These are phyloP conservation scores for Benitochromis conjunctus DNA, from an alignment of 2,113 vertebrate species.

Conservation along the genomic window DNA sequence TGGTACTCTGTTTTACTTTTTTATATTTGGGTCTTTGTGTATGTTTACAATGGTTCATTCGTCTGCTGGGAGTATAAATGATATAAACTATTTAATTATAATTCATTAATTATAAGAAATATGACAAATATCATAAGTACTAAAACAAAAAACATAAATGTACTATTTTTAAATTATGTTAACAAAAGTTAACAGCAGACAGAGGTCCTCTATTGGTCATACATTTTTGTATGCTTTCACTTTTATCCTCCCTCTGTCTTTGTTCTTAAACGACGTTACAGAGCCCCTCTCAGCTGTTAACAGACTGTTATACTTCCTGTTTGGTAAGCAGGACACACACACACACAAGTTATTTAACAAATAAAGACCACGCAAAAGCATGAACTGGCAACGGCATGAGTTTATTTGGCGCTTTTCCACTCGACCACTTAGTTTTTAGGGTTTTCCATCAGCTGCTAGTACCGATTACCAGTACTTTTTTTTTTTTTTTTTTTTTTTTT, in stretches of 20 bases:
- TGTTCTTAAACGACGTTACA: neutral
- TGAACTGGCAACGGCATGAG: neutral
- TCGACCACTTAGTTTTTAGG: neutral
- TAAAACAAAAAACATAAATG: fast-evolving
- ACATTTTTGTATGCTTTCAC: neutral
- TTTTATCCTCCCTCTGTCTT: neutral
- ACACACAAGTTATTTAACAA: neutral
- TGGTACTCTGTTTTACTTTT: too few relatives aligned
- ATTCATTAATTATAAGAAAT: too few relatives aligned
- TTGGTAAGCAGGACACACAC: neutral
- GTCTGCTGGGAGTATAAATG: neutral
- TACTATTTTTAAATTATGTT: neutral
- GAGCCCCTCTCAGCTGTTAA: neutral
- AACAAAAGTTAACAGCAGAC: neutral
- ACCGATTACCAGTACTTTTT: neutral
- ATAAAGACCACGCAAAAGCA: neutral
- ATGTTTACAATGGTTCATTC: neutral
- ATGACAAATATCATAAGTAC: neutral
- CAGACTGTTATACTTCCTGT: neutral
- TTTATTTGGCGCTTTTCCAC: neutral
- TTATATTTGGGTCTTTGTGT: neutral
- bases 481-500: neutral
- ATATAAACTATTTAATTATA: too few relatives aligned
- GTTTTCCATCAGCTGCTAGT: neutral
- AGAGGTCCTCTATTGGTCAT: neutral